Base-by-base conservation (phyloP, 2,888 invertebrate species). In the Phrixothrix hirtus region DNA sequence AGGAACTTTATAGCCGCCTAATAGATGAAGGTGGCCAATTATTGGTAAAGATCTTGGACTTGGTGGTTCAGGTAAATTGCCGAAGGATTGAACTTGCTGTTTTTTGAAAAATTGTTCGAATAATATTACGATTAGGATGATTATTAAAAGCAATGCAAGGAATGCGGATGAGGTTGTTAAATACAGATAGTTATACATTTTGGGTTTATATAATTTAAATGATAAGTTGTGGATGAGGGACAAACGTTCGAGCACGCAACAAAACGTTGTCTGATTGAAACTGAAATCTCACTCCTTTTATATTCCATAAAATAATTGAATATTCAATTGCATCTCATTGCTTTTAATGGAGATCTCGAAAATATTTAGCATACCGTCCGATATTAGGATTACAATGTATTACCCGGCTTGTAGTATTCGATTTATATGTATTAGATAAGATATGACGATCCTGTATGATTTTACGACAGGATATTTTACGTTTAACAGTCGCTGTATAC, bases 1-100 rank as follows among this genome's bases (percentile, higher is more conserved):
- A 0, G 83, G 83, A 1, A 83, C 78, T 55, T 81, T 79, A 67
- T 82, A 81, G 9, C 80, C 79, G 2, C 78, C 79, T 59, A 84
- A 66, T 6, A 81, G 72, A 57, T 81, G 79, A 7, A 83, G 74
- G 42, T 81, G 81, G 11, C 84, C 83, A 25, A 83, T 72, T 32
- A 84, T 71, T 7, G 83, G 83, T 66, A 79, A 75, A 1, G 78
- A 75, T 58, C 75, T 77, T 4, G 80, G 81, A n/a, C 77, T 78
- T 0, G 83, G 82, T 30, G 80, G 77, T 39, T 77, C 74, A 34
- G 66, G 66, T 21, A 72, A 42, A n/a, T 27, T 12, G 14, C 4
- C 3, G 3, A 21, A 17, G 2, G 21, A 10, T 7, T 16, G 1
- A 3, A n/a, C 11, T 10, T n/a, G 7, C 9, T 25, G 7, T 38